Evolutionary conservation across 1,140 invertebrate genomes (phyloP), one percentile per base, ranked within the genome.

Genomic region (Sinonovacula constricta): DNA sequence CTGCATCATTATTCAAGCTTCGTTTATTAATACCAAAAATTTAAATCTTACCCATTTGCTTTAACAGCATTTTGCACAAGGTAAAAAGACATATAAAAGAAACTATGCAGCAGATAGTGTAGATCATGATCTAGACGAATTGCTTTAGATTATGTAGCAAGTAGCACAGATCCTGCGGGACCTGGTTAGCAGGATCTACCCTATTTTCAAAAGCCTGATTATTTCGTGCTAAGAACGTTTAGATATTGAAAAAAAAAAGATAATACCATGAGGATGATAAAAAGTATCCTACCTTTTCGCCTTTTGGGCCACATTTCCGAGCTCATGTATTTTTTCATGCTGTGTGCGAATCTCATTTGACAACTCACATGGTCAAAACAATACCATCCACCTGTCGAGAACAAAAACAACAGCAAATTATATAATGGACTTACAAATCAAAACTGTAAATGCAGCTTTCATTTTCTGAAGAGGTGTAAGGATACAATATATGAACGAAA

Each of bases 291-390:
- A 68, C 62, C 66, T 62, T 33, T 69, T 69, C 56, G n/a, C 14
- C 14, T 59, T 59, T 78, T 70, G 49, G 75, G 75, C 75, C 75
- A 78, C 3, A 39, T 31, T 51, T 78, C 69, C 0, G 75, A 78
- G n/a, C 45, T 78, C 75, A 78, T 78, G 34, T 68, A 78, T 31
- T 62, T 67, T 24, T 68, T 67, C 75, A 78, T 78, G 24, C 59
- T 62, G 45, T 54, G 60, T 0, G 62, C 62, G 45, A 45, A 65
- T 69, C 75, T 49, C 66, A 78, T 69, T 31, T 78, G 65, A 54
- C 75, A 78, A 31, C 75, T 78, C 18, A 78, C 75, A 30, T 69
- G 15, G 39, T 78, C 75, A 39, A 78, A 78, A 68, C 75, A 78
- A 30, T 78, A 78, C 75, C 75, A 78, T 18, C 75, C 75, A 7